Percentiles rank a stretch among this genome's conserved stretches.
phyloP scores from a whole-genome alignment of 2,888 invertebrate species.

The Pandemis corylana region DNA sequence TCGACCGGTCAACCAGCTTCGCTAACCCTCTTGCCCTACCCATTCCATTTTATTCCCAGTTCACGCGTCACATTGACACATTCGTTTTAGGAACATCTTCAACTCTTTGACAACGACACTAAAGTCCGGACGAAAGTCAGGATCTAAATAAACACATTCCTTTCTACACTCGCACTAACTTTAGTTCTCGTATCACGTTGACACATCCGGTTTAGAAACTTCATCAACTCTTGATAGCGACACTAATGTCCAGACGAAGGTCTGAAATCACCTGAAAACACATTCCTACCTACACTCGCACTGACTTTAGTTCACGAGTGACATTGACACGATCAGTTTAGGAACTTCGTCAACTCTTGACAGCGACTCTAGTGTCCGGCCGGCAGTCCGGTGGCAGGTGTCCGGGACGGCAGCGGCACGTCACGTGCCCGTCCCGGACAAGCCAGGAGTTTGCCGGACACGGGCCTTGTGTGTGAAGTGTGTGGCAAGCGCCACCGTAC shows the following conservation, averaged over 20 bases:
- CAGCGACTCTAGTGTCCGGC: slow-evolving; percentile 48
- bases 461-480: slow-evolving; percentile 91
- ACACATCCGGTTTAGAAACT: too few relatives aligned
- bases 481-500: slow-evolving; percentile 89
- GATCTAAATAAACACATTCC: too few relatives aligned
- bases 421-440: slow-evolving; percentile 67
- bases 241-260: neutral
- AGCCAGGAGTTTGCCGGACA: slow-evolving; percentile 88
- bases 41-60: too few relatives aligned
- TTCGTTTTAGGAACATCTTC: too few relatives aligned
- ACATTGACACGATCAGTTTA: neutral
- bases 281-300: neutral
- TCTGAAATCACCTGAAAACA: too few relatives aligned
- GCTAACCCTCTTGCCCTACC: too few relatives aligned
- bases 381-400: slow-evolving; percentile 52
- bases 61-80: too few relatives aligned
- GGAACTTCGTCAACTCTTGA: slow-evolving; percentile 28
- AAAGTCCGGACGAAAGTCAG: too few relatives aligned
- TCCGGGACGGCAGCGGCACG: slow-evolving; percentile 89
- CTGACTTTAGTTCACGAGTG: neutral
- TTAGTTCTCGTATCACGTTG: too few relatives aligned
- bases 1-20: too few relatives aligned
- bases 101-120: too few relatives aligned
- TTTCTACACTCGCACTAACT: too few relatives aligned
- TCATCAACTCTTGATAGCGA: neutral